Evolutionary conservation across 2,797 vertebrate genomes (phyloP).

Genomic region (Tenualosa ilisha): DNA sequence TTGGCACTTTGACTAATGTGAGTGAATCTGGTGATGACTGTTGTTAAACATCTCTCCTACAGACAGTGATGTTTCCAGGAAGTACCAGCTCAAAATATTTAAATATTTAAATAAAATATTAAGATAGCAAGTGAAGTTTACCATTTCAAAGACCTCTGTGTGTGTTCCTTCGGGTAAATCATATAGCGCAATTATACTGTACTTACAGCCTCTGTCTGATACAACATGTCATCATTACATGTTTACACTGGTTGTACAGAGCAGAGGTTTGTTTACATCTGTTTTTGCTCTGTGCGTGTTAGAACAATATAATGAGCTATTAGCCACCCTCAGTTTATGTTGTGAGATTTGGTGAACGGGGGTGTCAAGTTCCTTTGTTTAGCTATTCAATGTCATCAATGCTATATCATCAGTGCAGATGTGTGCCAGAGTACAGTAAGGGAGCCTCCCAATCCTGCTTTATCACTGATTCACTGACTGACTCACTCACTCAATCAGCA

Average conservation of each 20-base stretch:
- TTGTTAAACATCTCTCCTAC: neutral
- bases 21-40: neutral
- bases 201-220: neutral
- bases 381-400: neutral
- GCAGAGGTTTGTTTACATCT: neutral
- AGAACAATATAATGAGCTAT: neutral
- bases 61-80: neutral
- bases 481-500: neutral
- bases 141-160: neutral
- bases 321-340: neutral
- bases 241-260: neutral
- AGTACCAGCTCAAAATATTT: neutral
- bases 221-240: neutral
- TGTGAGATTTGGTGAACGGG: neutral
- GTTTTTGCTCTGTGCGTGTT: neutral
- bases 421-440: neutral
- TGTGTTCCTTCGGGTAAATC: neutral
- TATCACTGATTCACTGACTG: neutral
- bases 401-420: slow-evolving; percentile 3
- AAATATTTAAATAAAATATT: neutral
- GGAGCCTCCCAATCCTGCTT: no score
- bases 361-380: neutral
- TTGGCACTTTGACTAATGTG: neutral
- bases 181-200: neutral
- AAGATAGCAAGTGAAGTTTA: neutral